Percentiles rank a stretch among this genome's conserved stretches.
Evolutionary conservation across 2,888 invertebrate genomes (phyloP).

Genomic region (Euclidia mi): DNA sequence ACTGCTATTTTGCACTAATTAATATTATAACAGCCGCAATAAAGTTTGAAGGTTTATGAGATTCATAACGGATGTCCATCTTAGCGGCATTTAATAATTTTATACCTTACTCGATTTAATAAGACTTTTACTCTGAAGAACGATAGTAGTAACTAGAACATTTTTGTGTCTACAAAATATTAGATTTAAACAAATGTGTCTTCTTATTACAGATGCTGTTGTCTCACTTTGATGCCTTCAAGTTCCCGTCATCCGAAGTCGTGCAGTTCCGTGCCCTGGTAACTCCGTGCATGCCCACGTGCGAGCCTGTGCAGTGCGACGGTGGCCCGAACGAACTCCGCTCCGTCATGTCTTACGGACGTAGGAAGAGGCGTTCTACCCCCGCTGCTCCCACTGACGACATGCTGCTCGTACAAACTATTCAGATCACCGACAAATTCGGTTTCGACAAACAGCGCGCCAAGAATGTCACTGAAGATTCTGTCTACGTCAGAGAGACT

Average conservation of each 20-base stretch:
- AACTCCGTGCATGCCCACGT: constrained; percentile 97
- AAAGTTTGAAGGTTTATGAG: background rate
- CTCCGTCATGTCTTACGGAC: constrained; percentile 95
- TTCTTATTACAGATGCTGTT: constrained; percentile 92
- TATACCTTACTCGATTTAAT: no score
- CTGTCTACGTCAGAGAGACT: constrained; percentile 92
- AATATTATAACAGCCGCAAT: no score
- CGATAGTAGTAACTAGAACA: background rate
- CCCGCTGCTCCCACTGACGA: constrained; percentile 92
- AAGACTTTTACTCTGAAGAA: no score
- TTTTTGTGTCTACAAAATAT: background rate
- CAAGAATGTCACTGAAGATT: constrained; percentile 92
- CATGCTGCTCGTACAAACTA: constrained; percentile 96
- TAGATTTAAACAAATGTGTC: constrained; percentile 1
- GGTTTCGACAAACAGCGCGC: constrained; percentile 94
- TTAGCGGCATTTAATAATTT: background rate
- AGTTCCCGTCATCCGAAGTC: constrained; percentile 98
- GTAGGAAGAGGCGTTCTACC: constrained; percentile 93
- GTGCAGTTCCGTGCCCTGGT: constrained; percentile 99
- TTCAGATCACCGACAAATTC: constrained; percentile 98
- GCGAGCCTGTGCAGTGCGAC: constrained; percentile 97
- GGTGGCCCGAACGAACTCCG: constrained; percentile 95
- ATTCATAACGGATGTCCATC: background rate
- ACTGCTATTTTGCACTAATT: no score
- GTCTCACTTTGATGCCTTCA: constrained; percentile 98